Conservation (phyloP, 2,797 vertebrate genomes). For the Bradypodion ventrale region DNA sequence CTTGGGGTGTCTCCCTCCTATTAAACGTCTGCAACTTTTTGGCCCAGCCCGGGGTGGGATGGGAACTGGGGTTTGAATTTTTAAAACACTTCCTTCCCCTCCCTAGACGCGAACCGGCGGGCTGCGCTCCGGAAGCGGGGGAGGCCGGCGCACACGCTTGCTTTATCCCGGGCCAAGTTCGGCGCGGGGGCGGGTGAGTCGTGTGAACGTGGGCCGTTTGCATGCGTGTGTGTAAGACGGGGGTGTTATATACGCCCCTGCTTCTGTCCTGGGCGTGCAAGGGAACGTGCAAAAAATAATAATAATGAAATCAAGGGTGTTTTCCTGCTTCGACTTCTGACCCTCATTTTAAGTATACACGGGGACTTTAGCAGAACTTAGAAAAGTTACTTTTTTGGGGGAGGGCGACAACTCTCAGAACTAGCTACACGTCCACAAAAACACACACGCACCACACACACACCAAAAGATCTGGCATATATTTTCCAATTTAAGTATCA, state of each 20-base stretch:
- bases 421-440: no score
- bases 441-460: no score
- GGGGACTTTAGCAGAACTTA: no score
- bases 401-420: no score
- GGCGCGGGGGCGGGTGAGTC: neutral
- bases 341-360: neutral
- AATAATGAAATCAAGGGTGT: neutral
- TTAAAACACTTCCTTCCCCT: constrained; percentile 13
- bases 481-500: no score
- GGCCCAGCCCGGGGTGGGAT: neutral
- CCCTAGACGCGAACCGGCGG: neutral
- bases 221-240: rapidly evolving
- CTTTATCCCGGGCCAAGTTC: neutral
- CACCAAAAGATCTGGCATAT: no score
- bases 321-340: neutral
- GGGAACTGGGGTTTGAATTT: constrained; percentile 30
- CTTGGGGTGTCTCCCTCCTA: neutral
- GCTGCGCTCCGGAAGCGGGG: neutral
- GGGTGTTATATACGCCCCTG: no score
- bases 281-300: no score
- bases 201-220: neutral
- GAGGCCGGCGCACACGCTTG: neutral
- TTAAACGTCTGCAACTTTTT: no score
- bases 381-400: no score
- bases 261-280: neutral